Base-by-base conservation (phyloP, 2,113 vertebrate species). In the Hassar affinis region DNA sequence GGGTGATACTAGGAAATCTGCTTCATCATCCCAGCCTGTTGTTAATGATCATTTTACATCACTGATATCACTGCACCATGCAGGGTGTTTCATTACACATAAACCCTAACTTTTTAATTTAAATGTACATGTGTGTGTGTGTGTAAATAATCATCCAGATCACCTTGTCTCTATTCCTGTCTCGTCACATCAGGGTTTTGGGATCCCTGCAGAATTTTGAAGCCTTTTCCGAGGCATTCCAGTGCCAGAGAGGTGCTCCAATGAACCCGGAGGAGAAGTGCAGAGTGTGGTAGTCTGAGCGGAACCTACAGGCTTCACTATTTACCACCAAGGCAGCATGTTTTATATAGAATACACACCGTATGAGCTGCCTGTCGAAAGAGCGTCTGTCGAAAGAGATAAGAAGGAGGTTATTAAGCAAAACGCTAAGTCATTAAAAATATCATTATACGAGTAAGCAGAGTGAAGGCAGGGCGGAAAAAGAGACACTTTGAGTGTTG, bases 201-300 rank as follows among this genome's bases (percentile, higher is more conserved):
- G 97, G 98, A 20, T 98, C 97, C 0, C 90, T 99, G 85, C 98
- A 99, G 92, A 99, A 99, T 91, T 96, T 99, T 0, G 95, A 95
- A 38, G 96, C 95, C 0, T 99, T 99, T 90, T 95, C 98, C 0
- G 94, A 98, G 79, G 96, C 94, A 0, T 99, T 98, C 91, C 94
- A 92, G 85, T 99, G 98, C 42, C 86, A 93, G 47, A 92, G 78
- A 82, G 97, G 96, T 84, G 94, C 93, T 5, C 88, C 85, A 38
- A 99, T 98, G 98, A 95, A 96, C 77, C 97, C 98, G 0, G 85
- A 91, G 3, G 90, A 92, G 91, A 97, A 95, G 72, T 99, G 97
- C 89, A 92, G 96, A 2, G 94, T 99, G 83, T 99, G 98, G 98
- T 99, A 94, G 91, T 92, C 86, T 87, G 83, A 57, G 6, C 20